Percentiles rank a stretch among this genome's conserved stretches.
These are phyloP conservation scores for Phengaris alcon DNA, from an alignment of 2,888 invertebrate species.

Conservation along the genomic window DNA sequence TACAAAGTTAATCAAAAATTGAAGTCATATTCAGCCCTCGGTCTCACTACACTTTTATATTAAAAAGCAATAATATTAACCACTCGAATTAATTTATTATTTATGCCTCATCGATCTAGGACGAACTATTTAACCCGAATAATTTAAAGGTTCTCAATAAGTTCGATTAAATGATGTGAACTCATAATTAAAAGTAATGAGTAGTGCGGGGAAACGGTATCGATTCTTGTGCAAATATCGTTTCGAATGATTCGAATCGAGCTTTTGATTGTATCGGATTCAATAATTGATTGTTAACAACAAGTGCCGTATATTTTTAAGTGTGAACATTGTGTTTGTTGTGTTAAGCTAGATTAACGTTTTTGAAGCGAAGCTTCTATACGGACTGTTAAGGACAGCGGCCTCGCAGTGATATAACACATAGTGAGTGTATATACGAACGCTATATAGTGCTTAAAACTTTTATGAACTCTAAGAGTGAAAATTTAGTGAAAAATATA, in stretches of 20 bases:
- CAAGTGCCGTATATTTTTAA: not conserved
- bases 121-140: slow-evolving; percentile 7
- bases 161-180: slow-evolving; percentile 11
- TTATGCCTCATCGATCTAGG: not conserved
- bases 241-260: not conserved
- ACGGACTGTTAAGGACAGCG: too few species aligned
- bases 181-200: slow-evolving; percentile 15
- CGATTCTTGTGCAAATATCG: not conserved
- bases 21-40: too few species aligned
- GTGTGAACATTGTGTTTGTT: not conserved
- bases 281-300: not conserved
- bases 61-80: not conserved
- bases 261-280: not conserved
- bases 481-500: too few species aligned
- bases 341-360: not conserved
- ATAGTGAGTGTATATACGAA: too few species aligned
- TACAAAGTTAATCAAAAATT: too few species aligned
- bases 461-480: too few species aligned
- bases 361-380: too few species aligned
- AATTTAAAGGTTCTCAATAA: slow-evolving; percentile 6
- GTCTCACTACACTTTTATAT: not conserved
- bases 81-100: not conserved
- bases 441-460: too few species aligned
- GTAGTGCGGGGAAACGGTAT: not conserved
- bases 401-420: too few species aligned